These are phyloP conservation scores for Trichopoda pennipes DNA, from an alignment of 2,888 invertebrate genomes.

Conservation along the genomic window DNA sequence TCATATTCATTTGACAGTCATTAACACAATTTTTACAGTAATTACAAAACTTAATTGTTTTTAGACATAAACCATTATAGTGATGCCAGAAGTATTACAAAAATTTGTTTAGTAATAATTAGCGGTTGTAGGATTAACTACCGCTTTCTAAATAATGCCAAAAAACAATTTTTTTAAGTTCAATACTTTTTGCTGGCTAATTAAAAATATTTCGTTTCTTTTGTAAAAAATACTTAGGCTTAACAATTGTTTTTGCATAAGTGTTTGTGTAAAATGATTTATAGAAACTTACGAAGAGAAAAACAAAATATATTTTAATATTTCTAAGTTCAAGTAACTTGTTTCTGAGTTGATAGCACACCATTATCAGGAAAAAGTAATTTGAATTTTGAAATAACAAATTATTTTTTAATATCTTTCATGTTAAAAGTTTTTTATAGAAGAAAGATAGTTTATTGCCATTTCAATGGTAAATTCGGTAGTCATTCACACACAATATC, in stretches of 20 bases:
- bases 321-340: too few species aligned
- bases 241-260: not conserved
- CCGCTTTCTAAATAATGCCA: not conserved
- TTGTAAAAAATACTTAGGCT: not conserved
- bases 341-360: not conserved
- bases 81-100: not conserved
- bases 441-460: too few species aligned
- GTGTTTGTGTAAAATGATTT: conserved; percentile 20
- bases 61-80: conserved; percentile 10
- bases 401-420: conserved; percentile 19
- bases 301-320: not conserved
- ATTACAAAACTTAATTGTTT: conserved; percentile 55
- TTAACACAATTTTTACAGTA: conserved; percentile 60
- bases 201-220: conserved; percentile 5
- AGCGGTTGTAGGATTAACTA: conserved; percentile 25
- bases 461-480: too few species aligned
- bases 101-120: conserved; percentile 33
- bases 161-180: conserved; percentile 22
- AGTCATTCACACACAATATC: too few species aligned
- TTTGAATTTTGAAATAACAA: conserved; percentile 22
- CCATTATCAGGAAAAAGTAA: too few species aligned
- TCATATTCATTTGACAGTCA: conserved; percentile 62
- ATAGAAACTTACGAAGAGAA: not conserved
- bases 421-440: too few species aligned
- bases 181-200: conserved; percentile 35